Conservation (phyloP, 2,888 invertebrate species). For the Melinaea menophilus region DNA sequence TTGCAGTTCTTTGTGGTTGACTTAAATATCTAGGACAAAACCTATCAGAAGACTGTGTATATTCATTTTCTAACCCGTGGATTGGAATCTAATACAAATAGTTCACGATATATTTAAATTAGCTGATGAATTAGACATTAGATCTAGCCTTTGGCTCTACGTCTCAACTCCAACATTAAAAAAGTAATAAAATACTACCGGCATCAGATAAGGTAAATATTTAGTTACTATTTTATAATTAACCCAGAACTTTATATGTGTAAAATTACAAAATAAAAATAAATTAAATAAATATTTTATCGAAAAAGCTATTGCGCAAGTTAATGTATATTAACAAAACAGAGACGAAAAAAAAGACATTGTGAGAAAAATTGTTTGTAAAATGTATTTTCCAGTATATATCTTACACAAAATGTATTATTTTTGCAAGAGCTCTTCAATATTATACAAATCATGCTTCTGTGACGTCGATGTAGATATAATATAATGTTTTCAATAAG, state of each 20-base stretch:
- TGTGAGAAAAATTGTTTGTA: conserved; percentile 77
- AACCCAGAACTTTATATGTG: too few relatives aligned
- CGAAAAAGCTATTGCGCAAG: conserved; percentile 29
- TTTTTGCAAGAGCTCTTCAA: too few relatives aligned
- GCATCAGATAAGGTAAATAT: conserved; percentile 50
- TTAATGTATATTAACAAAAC: conserved; percentile 38
- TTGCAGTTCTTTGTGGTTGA: conserved; percentile 48
- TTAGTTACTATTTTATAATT: neutral
- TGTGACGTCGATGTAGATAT: too few relatives aligned
- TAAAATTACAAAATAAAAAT: neutral
- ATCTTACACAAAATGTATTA: too few relatives aligned
- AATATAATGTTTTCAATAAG: too few relatives aligned
- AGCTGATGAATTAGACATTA: conserved; percentile 49
- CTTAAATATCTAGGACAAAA: conserved; percentile 52
- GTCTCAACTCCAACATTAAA: conserved; percentile 49
- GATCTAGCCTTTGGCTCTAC: too few relatives aligned
- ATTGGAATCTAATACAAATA: conserved; percentile 48
- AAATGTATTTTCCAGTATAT: conserved; percentile 24
- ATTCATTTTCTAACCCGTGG: conserved; percentile 36
- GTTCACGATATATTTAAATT: conserved; percentile 48
- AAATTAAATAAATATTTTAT: conserved; percentile 25
- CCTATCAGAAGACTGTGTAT: conserved; percentile 36
- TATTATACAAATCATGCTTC: too few relatives aligned
- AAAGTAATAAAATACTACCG: conserved; percentile 54
- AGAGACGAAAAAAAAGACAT: conserved; percentile 69